Percentiles rank a stretch among this genome's conserved stretches.
Conservation (phyloP, 2,888 invertebrate genomes). For the Bombylius major region DNA sequence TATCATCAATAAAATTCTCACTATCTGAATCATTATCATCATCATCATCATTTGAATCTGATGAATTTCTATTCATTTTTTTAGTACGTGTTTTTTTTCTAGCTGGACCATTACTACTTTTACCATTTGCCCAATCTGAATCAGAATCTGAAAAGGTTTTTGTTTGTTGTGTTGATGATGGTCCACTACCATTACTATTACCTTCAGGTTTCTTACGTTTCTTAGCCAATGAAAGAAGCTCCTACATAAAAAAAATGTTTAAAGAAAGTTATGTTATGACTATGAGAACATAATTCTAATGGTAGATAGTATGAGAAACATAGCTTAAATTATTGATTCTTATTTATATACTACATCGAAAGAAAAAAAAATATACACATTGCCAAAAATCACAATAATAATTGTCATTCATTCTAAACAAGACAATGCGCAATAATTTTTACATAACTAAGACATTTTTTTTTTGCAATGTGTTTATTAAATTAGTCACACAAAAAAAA, state of each 20-base stretch:
- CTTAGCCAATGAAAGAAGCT: constrained; percentile 67
- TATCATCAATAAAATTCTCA: constrained; percentile 27
- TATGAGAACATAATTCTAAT: too few relatives aligned
- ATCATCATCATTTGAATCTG: constrained; percentile 31
- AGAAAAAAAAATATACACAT: too few relatives aligned
- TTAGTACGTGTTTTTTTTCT: constrained; percentile 37
- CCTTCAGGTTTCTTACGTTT: constrained; percentile 48
- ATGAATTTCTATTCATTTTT: constrained; percentile 24
- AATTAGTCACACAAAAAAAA: too few relatives aligned
- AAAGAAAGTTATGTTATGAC: too few relatives aligned
- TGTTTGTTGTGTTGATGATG: constrained; percentile 24
- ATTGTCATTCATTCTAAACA: too few relatives aligned
- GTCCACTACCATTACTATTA: constrained; percentile 38
- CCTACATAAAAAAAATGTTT: constrained; percentile 38
- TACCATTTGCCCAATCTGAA: constrained; percentile 38
- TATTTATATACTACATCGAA: too few relatives aligned
- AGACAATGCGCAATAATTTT: too few relatives aligned
- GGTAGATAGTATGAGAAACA: too few relatives aligned
- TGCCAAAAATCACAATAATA: too few relatives aligned
- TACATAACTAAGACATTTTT: too few relatives aligned
- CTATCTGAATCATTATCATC: constrained; percentile 33
- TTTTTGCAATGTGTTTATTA: too few relatives aligned
- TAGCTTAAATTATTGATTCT: too few relatives aligned
- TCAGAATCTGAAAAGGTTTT: constrained; percentile 45
- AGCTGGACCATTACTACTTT: constrained; percentile 30